Conservation (phyloP, 2,113 vertebrate genomes). For the Brienomyrus longianalis region DNA sequence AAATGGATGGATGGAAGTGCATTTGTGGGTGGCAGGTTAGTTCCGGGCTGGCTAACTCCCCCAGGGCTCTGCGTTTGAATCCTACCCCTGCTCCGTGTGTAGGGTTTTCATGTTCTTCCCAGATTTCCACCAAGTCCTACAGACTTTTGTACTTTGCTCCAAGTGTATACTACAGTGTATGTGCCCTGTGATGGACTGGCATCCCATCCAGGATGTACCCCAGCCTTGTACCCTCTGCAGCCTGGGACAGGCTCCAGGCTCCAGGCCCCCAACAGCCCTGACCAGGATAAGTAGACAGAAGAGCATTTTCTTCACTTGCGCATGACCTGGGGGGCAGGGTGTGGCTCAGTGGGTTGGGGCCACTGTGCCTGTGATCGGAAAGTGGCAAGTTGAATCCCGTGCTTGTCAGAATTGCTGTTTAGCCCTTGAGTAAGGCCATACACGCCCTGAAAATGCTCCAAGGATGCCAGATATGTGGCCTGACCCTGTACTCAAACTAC, state of each 20-base stretch:
- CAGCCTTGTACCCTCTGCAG: background rate
- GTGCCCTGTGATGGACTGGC: no score
- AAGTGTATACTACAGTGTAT: no score
- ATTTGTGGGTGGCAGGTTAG: background rate
- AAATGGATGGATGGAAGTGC: no score
- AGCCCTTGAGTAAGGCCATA: background rate
- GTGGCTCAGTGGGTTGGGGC: background rate
- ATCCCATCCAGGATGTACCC: no score
- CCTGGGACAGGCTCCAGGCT: background rate
- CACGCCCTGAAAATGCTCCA: background rate
- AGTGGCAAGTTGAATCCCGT: background rate
- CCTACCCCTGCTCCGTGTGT: background rate
- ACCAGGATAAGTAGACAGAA: background rate
- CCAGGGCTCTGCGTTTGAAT: background rate
- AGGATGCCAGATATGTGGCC: background rate
- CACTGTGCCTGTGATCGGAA: background rate
- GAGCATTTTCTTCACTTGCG: background rate
- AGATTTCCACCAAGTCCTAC: background rate
- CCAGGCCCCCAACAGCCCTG: background rate
- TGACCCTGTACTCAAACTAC: background rate
- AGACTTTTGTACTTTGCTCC: background rate
- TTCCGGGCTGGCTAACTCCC: background rate
- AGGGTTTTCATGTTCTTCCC: background rate
- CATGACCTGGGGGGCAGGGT: background rate
- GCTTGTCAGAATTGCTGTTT: background rate